Percentiles rank a stretch among this genome's conserved stretches.
These are phyloP conservation scores for Thereva unica DNA, from an alignment of 2,888 invertebrate species.

Conservation along the genomic window DNA sequence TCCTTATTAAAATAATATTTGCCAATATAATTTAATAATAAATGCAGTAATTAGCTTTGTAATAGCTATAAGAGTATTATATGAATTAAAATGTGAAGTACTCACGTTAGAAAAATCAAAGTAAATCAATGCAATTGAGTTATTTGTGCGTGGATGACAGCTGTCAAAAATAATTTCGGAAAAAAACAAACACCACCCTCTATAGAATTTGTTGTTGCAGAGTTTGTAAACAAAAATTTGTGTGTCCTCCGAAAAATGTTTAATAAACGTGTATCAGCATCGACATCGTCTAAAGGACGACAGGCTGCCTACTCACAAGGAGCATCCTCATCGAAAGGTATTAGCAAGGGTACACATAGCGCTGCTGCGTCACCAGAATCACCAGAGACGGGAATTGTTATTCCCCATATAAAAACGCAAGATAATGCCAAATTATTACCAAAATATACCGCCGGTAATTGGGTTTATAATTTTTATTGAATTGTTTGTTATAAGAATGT, in stretches of 20 bases:
- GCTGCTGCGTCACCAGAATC: constrained; percentile 20
- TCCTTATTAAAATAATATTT: too few species aligned
- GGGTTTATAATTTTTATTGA: constrained; percentile 18
- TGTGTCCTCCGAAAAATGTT: constrained; percentile 7
- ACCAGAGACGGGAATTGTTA: constrained; percentile 17
- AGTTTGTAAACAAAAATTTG: constrained; percentile 12
- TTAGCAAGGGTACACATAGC: constrained; percentile 8
- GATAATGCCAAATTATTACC: constrained; percentile 72
- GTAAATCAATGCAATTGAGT: background rate
- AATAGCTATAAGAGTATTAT: too few species aligned
- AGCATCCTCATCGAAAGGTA: constrained; percentile 9
- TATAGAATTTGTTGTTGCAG: background rate
- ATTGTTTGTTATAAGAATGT: background rate
- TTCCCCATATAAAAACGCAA: constrained; percentile 70
- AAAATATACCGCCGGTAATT: constrained; percentile 63
- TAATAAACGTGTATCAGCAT: constrained; percentile 18
- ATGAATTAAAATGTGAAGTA: too few species aligned
- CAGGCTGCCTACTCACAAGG: background rate
- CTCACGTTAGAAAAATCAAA: background rate
- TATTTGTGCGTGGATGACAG: constrained; percentile 15
- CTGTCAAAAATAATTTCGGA: constrained; percentile 2
- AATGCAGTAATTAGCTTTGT: too few species aligned
- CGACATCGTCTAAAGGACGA: constrained; percentile 24
- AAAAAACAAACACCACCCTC: background rate
- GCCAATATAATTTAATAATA: too few species aligned